Base-by-base conservation (phyloP, 1,140 invertebrate genomes). In the Ganaspis sp. region DNA sequence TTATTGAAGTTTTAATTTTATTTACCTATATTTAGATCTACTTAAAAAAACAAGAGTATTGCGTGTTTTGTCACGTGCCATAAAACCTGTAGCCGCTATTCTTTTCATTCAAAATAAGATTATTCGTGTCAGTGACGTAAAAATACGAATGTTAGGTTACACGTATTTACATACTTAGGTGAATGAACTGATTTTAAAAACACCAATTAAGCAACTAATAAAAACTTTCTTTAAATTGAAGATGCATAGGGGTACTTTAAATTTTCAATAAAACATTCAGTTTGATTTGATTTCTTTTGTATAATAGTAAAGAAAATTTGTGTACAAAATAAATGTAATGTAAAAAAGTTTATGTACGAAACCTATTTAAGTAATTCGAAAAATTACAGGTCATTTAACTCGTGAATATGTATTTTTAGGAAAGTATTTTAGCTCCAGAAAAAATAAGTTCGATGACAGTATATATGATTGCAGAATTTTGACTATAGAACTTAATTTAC, bases 161-260 rank as follows among this genome's bases (percentile, higher is more conserved):
- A 23, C 53, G 53, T 64, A 3, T 29, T 64, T 64, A 29, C 15
- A 29, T 29, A 26, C 9, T 4, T 2, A 64, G 23, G 23, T 29
- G 58, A 64, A 64, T 64, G 58, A 64, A 64, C 58, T 64, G 58
- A 29, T 64, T 64, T 29, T 29, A 29, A 29, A 64, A 29, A 64
- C 58, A 64, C 11, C 58, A 34, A 29, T 21, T 64, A 21, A 64
- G 15, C 21, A 64, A 64, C 29, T 64, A n/a, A n/a, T 64, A 9
- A 12, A 6, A 5, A n/a, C 5, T 12, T 6, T 26, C 15, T 15
- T 5, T 49, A 49, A 49, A 17, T 49, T 49, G n/a, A 49, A 49
- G 45, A 49, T 45, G n/a, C n/a, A n/a, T n/a, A n/a, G n/a, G n/a
- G n/a, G n/a, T n/a, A n/a, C n/a, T n/a, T n/a, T n/a, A n/a, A n/a